phyloP scores from a whole-genome alignment of 2,797 vertebrate genomes.

The Parotocinclus haroldoi region DNA sequence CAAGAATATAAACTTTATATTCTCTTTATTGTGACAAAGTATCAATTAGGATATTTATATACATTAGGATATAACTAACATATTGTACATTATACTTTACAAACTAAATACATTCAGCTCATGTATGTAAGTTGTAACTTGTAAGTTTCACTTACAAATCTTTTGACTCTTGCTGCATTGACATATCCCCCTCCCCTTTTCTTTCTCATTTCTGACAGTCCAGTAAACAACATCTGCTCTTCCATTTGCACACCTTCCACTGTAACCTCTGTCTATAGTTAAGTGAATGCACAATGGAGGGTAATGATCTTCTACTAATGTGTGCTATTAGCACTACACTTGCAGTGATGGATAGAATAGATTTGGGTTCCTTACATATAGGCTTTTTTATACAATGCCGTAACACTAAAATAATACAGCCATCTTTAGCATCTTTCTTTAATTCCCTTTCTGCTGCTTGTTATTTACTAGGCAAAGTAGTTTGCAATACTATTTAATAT shows the following conservation, averaged over 20 bases:
- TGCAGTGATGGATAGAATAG: conserved; percentile 48
- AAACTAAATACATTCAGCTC: no score
- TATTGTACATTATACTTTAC: no score
- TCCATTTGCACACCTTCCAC: conserved; percentile 51
- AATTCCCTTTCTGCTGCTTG: conserved; percentile 24
- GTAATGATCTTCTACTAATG: conserved; percentile 60
- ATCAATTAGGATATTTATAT: no score
- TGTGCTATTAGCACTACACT: conserved; percentile 52
- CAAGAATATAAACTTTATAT: no score
- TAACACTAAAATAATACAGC: conserved; percentile 16
- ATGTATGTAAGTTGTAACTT: no score
- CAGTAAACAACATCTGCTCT: conserved; percentile 55
- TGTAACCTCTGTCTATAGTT: conserved; percentile 55
- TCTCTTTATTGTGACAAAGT: no score
- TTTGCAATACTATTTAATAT: background rate
- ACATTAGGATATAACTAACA: no score
- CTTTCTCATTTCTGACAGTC: conserved; percentile 48
- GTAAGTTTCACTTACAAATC: no score
- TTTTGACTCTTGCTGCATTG: no score
- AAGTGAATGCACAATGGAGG: conserved; percentile 56
- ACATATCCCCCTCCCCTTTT: conserved; percentile 14
- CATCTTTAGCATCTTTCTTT: conserved; percentile 15
- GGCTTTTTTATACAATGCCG: conserved; percentile 37
- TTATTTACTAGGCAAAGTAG: conserved; percentile 32
- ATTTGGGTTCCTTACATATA: conserved; percentile 47